Evolutionary conservation across 1,140 invertebrate species (phyloP), one percentile per base, ranked within the genome.

Genomic region (Eumeta japonica): DNA sequence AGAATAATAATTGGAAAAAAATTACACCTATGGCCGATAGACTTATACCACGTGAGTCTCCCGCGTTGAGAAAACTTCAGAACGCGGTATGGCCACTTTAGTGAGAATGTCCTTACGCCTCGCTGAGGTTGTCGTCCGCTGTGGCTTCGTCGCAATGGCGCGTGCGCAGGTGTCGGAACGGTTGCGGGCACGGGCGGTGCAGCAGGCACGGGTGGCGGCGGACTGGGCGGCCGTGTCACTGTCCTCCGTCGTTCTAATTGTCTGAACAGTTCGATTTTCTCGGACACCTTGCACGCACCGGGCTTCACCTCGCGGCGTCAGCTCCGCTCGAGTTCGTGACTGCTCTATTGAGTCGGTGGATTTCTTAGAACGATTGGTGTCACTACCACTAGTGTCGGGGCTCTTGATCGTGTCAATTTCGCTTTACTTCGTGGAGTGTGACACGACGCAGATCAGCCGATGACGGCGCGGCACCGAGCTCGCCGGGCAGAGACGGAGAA

Each of bases 71-170:
- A 50, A 92, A 91, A 54, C 89, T 91, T 1, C 84, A 35, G 87
- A 87, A 49, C 88, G 78, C 5, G 89, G 89, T 51, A 92, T 84
- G 13, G 89, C 88, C 4, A 91, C 87, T 59, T 88, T 86, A 0
- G 89, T 92, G 40, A 91, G 65, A 41, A 90, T 83, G 58, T 92
- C 89, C 89, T 88, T 39, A 72, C 67, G 38, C 76, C 75, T 28
- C 58, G 68, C 29, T 73, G 36, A 66, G 68, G 74, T 42, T 75
- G 72, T 35, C 73, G 58, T 36, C 66, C 58, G 46, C 75, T 77
- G 43, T 77, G 75, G 29, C 54, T 77, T 50, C 75, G 60, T 48
- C 71, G 56, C 37, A 77, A 46, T 34, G 73, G 67, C 42, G 75
- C 73, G 40, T 66, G 68, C 1, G 52, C 16, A 2, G n/a, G 39